Conservation (phyloP, 92 coral and sea anemone genomes). For the Porites divaricata region DNA sequence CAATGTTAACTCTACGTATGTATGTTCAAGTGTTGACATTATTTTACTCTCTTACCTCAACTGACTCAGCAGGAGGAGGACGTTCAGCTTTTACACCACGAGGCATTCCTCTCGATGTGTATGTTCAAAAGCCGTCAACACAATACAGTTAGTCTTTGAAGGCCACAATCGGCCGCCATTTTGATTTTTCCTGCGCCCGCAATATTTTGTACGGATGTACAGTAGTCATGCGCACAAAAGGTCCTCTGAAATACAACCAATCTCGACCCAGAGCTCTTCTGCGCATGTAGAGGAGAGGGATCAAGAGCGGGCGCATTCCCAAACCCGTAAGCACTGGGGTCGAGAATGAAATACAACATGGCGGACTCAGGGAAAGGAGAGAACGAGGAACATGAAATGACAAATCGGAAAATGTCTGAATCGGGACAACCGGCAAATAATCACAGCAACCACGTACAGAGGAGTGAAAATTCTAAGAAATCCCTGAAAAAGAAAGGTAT, state of each 20-base stretch:
- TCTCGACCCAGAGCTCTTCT: too few relatives aligned
- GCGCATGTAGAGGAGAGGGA: too few relatives aligned
- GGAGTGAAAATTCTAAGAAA: constrained; percentile 32
- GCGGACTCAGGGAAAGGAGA: constrained; percentile 73
- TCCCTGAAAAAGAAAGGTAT: constrained; percentile 66
- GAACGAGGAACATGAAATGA: constrained; percentile 22
- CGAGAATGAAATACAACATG: too few relatives aligned
- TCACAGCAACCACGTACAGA: constrained; percentile 36
- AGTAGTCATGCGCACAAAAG: constrained; percentile 6
- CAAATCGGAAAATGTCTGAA: constrained; percentile 48
- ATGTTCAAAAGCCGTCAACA: too few relatives aligned
- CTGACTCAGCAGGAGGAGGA: constrained; percentile 85
- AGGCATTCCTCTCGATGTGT: constrained; percentile 66
- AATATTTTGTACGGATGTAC: constrained; percentile 19
- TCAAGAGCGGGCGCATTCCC: too few relatives aligned
- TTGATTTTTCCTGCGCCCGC: constrained; percentile 74
- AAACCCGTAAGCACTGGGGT: too few relatives aligned
- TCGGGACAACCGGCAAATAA: constrained; percentile 32
- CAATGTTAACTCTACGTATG: too few relatives aligned
- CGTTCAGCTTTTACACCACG: constrained; percentile 96
- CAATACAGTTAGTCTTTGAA: background rate
- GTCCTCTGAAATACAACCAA: constrained; percentile 47
- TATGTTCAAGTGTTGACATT: background rate
- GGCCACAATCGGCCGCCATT: constrained; percentile 65
- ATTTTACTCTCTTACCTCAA: constrained; percentile 68